Evolutionary conservation across 2,888 invertebrate genomes (phyloP), one percentile per base, ranked within the genome.

Genomic region (Helleia helle): DNA sequence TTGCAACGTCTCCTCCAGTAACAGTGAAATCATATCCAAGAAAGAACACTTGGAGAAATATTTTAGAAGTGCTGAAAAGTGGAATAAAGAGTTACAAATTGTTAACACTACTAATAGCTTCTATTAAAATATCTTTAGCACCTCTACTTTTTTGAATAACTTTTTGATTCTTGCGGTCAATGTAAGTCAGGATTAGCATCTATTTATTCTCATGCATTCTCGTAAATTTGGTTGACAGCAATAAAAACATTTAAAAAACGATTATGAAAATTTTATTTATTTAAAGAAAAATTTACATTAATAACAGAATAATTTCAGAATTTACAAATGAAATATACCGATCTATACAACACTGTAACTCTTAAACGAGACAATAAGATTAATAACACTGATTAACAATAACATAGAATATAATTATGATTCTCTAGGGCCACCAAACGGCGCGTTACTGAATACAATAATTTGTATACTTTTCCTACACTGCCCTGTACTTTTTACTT

Each of bases 231-330:
- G 22, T 2, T 7, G 22, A 2, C 3, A 22, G 22, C 8, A 22
- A 22, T 22, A 73, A 71, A 84, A 83, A 80, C 66, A 50, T 49
- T 61, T 47, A 50, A 55, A 66, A 72, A 84, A 84, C 83, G 84
- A 81, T 81, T 79, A 83, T 81, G 83, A 81, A 83, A 83, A 79
- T 77, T 79, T 80, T 80, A 81, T 80, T 83, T 75, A 79, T 74
- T 56, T 71, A 62, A 81, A 83, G 79, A 80, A 77, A 84, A 84
- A 62, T 72, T 80, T 80, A 83, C 80, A 75, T 71, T 77, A 66
- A 71, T 73, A 83, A 83, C 80, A 81, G 67, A 83, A 84, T 74
- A 76, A 76, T 76, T 56, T 80, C 69, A 72, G 76, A 79, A 73
- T 72, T 79, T 76, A 76, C 72, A 84, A 83, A 83, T 75, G 55